These are phyloP conservation scores for Microcebus tavaratra DNA, from an alignment of 2,113 vertebrate genomes.

Conservation along the genomic window DNA sequence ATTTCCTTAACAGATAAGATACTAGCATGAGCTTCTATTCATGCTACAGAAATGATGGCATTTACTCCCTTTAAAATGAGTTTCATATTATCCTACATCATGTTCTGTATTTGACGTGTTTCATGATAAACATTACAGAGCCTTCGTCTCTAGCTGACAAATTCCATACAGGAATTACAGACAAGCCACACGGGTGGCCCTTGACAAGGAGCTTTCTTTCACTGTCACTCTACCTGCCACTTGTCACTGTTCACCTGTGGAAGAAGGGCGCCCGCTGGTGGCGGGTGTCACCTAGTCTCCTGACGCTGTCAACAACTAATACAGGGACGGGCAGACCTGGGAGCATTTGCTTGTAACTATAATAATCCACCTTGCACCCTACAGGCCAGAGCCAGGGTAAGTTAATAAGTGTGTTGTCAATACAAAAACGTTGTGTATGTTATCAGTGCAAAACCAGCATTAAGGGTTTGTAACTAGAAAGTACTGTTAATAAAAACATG, in stretches of 20 bases:
- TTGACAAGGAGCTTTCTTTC: neutral
- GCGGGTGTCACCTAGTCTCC: neutral
- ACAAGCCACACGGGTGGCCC: neutral
- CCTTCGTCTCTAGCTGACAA: neutral
- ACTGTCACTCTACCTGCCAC: neutral
- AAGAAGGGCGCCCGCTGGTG: too few species aligned
- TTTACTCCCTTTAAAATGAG: neutral
- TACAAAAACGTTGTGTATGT: neutral
- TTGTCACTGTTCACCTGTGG: neutral
- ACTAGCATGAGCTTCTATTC: neutral
- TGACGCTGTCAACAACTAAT: rapidly evolving
- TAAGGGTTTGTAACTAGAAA: neutral
- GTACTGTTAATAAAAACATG: neutral
- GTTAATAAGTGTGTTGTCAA: neutral
- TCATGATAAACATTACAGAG: neutral
- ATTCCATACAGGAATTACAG: neutral
- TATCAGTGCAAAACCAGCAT: neutral
- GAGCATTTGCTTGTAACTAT: neutral
- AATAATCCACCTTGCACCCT: neutral
- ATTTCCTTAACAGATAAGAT: neutral
- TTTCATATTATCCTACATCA: neutral
- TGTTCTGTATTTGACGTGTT: neutral
- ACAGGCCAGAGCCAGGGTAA: neutral
- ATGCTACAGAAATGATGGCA: neutral
- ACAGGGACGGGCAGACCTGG: neutral